A percentile compares a stretch with the other conserved stretches of the same genome.
Conservation (phyloP, 2,113 vertebrate species). For the Cyanoderma ruficeps region DNA sequence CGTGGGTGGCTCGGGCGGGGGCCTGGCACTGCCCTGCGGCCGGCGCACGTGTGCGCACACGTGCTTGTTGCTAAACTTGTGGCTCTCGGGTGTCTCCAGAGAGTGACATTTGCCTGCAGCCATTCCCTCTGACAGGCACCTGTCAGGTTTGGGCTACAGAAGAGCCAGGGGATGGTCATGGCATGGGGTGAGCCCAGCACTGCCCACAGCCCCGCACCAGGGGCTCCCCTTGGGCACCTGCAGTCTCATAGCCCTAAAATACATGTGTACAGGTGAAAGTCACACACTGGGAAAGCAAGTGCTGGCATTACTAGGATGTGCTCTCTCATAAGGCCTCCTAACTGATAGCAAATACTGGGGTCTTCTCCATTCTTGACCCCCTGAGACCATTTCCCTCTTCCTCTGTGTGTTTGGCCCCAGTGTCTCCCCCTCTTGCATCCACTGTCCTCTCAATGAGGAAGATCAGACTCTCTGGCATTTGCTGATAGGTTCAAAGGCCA, state of each 20-base stretch:
- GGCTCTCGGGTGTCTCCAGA: rapidly evolving
- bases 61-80: not conserved
- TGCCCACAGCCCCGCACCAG: not conserved
- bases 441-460: not conserved
- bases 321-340: not conserved
- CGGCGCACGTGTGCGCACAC: rapidly evolving
- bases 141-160: not conserved
- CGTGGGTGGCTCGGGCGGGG: not conserved
- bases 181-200: rapidly evolving
- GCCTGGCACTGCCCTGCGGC: not conserved
- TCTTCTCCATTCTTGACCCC: not conserved
- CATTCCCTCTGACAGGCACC: not conserved
- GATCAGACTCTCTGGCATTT: not conserved
- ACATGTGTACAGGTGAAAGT: not conserved
- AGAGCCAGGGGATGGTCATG: rapidly evolving
- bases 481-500: rapidly evolving
- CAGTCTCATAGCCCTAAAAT: not conserved
- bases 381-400: not conserved
- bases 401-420: not conserved
- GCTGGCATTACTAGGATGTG: rapidly evolving
- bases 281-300: not conserved
- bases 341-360: not conserved
- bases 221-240: not conserved
- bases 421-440: not conserved
- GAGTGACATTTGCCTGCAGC: not conserved